Evolutionary conservation across 2,888 invertebrate species (phyloP).

Genomic region (Apamea sordens): DNA sequence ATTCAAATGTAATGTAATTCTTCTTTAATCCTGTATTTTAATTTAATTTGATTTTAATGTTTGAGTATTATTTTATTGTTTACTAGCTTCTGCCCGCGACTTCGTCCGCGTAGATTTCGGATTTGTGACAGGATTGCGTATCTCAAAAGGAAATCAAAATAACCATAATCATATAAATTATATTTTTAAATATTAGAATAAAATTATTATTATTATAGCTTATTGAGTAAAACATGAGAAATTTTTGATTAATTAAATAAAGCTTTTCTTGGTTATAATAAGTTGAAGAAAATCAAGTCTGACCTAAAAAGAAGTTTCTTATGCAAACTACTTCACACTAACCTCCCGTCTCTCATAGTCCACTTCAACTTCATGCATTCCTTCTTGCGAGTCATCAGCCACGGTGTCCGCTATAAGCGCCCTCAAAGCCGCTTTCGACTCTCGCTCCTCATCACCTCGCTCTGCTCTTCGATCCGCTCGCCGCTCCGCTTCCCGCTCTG

Average conservation of each 20-base stretch:
- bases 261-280: not conserved
- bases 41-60: no score
- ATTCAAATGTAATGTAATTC: no score
- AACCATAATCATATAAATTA: no score
- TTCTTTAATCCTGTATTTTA: no score
- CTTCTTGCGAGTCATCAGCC: slow-evolving; percentile 58
- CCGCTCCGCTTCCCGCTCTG: slow-evolving; percentile 6
- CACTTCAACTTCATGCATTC: slow-evolving; percentile 67
- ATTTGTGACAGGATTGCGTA: no score
- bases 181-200: no score
- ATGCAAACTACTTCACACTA: not conserved
- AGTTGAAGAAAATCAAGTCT: not conserved
- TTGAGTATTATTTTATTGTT: no score
- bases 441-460: slow-evolving; percentile 27
- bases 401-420: slow-evolving; percentile 68
- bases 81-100: no score
- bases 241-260: not conserved
- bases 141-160: no score
- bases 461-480: not conserved
- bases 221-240: not conserved
- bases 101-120: no score
- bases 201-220: not conserved
- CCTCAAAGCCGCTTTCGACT: slow-evolving; percentile 70
- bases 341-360: slow-evolving; percentile 56
- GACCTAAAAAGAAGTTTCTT: not conserved